Evolutionary conservation across 64 coral and sea anemone species (phyloP), one percentile per base, ranked within the genome.

Genomic region (Actinia tenebrosa): DNA sequence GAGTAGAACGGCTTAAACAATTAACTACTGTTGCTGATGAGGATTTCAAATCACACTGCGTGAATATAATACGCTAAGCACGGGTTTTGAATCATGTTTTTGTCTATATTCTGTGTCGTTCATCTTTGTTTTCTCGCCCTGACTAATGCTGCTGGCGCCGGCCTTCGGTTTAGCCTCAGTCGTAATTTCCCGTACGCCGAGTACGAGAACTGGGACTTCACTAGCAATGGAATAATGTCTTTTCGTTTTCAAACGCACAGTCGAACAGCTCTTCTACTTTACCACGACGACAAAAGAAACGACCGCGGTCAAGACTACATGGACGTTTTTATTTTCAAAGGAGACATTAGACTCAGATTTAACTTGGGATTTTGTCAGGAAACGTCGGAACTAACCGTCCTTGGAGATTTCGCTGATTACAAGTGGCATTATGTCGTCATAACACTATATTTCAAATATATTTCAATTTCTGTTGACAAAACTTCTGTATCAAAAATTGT

Each of bases 221-320:
- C 60, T 2, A 62, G 17, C 56, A 64, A 63, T 44, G 90, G 90
- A 50, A 86, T 60, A 15, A 47, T 92, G 7, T 92, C 90, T 3
- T 87, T 92, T 20, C 43, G 87, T 56, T 92, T 92, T 30, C 86
- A 84, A 44, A 92, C 78, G 8, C n/a, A 79, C 18, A 87, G 56
- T 11, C 64, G 81, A 16, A 85, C 25, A 7, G 85, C 77, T 16
- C 50, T 87, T n/a, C 61, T 92, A 7, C 77, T 87, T 53, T 92
- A 92, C 46, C 84, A 87, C 23, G 90, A 87, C 47, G 71, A 80
- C 16, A 27, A 27, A 14, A 16, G 25, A 10, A 50, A 85, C n/a
- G 56, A 88, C 54, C 54, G 87, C 1, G 60, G 43, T 5, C 78
- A 91, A 2, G 84, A 83, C 75, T 92, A 71, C 78, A 25, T 92